Evolutionary conservation across 2,113 vertebrate species (phyloP).

Genomic region (Chlorocebus sabaeus): DNA sequence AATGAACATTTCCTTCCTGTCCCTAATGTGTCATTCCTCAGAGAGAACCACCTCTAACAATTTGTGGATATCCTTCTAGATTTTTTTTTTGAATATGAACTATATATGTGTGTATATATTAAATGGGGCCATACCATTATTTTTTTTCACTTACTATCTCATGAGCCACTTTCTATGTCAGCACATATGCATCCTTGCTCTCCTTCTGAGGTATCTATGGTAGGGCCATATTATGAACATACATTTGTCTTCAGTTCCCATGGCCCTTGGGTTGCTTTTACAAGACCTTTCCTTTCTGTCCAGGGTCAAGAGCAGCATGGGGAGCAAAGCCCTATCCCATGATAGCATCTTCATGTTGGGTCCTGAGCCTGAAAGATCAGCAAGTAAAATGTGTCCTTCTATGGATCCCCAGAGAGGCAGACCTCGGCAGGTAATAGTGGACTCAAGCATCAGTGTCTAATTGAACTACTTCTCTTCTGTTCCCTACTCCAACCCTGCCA

Average conservation of each 20-base stretch:
- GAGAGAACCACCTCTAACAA: background rate
- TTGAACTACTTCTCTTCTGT: background rate
- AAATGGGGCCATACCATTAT: background rate
- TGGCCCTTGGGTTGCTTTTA: constrained; percentile 33
- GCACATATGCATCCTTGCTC: background rate
- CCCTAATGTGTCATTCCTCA: background rate
- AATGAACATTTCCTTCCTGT: background rate
- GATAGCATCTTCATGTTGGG: constrained; percentile 91
- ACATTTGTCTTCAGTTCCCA: background rate
- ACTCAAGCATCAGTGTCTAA: background rate
- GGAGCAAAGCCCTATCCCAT: constrained; percentile 91
- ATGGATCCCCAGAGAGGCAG: background rate
- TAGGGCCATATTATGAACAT: background rate
- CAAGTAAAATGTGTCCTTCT: background rate
- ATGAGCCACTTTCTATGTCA: background rate
- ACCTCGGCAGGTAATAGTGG: constrained; percentile 46
- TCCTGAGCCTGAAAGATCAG: constrained; percentile 77
- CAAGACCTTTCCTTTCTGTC: constrained; percentile 52
- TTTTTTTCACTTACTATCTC: constrained; percentile 2
- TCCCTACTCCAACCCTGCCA: background rate
- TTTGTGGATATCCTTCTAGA: background rate
- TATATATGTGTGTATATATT: background rate
- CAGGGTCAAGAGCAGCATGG: constrained; percentile 88
- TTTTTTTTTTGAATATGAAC: background rate
- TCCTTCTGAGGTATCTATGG: background rate